Evolutionary conservation across 2,113 vertebrate species (phyloP), one percentile per base, ranked within the genome.

Genomic region (Centropristis striata): DNA sequence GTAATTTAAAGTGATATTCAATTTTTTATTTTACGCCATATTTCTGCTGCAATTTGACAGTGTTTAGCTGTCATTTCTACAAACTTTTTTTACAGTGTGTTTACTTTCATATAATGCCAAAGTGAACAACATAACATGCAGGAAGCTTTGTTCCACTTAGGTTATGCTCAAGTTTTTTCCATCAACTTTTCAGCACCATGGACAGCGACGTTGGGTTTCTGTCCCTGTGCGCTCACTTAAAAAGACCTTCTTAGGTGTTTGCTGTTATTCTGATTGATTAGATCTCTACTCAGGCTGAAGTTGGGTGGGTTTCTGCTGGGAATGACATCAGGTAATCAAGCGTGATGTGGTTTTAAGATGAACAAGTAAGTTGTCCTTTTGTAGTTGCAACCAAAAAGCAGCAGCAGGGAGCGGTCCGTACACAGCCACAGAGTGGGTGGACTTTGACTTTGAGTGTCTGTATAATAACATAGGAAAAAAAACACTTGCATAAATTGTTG

Each of bases 241-340:
- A 44, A 44, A 4, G 5, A 4, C 15, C 5, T 14, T 5, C 42
- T 32, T 41, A 72, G 37, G 37, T 41, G 27, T 49, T 51, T 41
- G 14, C 42, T 64, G 15, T 46, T 39, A 36, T 49, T 55, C 42
- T 25, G n/a, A 71, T n/a, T 51, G 47, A 79, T 65, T 53, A 27
- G 37, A 20, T 9, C 44, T 65, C 36, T 21, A 47, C 49, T 61
- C 12, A 50, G 42, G 27, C 36, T 53, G 46, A 65, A 58, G 37
- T 18, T 78, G 4, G 54, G 54, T 1, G 7, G 37, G 46, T 36
- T 8, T 47, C n/a, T 47, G 28, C 60, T 11, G 20, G 23, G 25
- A 59, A 36, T 27, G 28, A 20, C 27, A 53, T 28, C 1, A 25
- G 28, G 67, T 54, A 21, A 44, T 32, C 16, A 55, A 20, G 47